These are phyloP conservation scores for Chaetorhynchus papuensis DNA, from an alignment of 2,113 vertebrate genomes.

Conservation along the genomic window DNA sequence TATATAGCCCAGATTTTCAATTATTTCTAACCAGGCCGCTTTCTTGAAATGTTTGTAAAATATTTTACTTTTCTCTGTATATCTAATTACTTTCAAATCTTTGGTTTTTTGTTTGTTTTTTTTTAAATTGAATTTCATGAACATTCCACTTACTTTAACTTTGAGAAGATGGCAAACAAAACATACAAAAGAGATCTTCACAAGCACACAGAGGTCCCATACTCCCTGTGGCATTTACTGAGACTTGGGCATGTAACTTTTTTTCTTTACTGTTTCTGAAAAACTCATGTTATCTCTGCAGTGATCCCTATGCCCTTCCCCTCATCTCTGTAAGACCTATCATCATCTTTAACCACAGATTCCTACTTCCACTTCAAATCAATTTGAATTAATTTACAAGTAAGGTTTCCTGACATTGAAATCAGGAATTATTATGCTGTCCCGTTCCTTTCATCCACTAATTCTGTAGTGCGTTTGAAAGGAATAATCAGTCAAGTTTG, in stretches of 20 bases:
- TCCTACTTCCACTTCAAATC: not conserved
- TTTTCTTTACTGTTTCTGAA: not conserved
- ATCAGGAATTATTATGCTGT: not conserved
- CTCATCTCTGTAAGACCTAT: not conserved
- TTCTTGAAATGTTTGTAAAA: not conserved
- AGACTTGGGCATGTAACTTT: not conserved
- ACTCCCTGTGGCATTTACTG: not conserved
- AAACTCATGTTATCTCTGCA: not conserved
- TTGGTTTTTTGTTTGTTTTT: not conserved
- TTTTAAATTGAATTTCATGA: not conserved
- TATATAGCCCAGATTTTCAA: not conserved
- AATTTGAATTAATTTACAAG: constrained; percentile 12
- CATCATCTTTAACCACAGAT: not conserved
- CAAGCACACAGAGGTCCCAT: not conserved
- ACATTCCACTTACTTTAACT: not conserved
- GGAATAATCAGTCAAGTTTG: not conserved
- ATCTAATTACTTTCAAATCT: not conserved
- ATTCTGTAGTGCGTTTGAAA: not conserved
- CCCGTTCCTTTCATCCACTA: not conserved
- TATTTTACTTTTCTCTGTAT: not conserved
- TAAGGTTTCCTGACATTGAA: not conserved
- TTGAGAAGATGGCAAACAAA: not conserved
- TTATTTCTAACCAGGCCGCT: not conserved
- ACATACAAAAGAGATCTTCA: not conserved
- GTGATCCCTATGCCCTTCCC: not conserved